Conservation (phyloP, 2,113 vertebrate species). For the Plecturocebus donacophilus region DNA sequence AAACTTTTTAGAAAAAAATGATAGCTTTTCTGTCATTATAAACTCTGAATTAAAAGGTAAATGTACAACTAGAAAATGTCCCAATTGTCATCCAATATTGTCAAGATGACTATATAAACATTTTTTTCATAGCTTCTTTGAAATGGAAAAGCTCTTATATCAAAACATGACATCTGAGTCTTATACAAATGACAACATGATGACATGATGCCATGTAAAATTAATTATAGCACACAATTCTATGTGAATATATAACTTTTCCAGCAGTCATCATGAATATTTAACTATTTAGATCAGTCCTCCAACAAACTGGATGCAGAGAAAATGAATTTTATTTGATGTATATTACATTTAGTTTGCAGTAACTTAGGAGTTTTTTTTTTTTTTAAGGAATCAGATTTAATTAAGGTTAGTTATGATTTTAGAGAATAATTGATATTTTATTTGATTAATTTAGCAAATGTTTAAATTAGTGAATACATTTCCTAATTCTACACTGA, state of each 20-base stretch:
- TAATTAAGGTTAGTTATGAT: background rate
- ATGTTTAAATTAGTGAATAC: background rate
- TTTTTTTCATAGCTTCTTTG: slow-evolving; percentile 44
- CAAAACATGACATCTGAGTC: slow-evolving; percentile 52
- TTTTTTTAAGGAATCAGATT: background rate
- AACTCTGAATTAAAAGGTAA: slow-evolving; percentile 48
- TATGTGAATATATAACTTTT: slow-evolving; percentile 26
- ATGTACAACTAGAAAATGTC: background rate
- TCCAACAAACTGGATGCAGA: background rate
- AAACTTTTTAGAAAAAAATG: background rate
- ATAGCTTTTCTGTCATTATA: background rate
- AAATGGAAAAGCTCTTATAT: slow-evolving; percentile 39
- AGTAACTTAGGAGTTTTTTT: background rate
- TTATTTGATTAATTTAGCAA: background rate
- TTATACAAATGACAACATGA: background rate
- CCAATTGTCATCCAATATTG: background rate
- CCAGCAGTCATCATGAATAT: background rate
- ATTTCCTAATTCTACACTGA: background rate
- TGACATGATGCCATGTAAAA: background rate
- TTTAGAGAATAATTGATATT: background rate
- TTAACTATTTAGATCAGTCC: background rate
- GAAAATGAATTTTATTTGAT: background rate
- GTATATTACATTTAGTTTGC: background rate
- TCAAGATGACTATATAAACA: slow-evolving; percentile 6
- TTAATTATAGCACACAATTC: slow-evolving; percentile 1